These are phyloP conservation scores for Pogoniulus pusillus DNA, from an alignment of 2,797 vertebrate genomes.

Conservation along the genomic window DNA sequence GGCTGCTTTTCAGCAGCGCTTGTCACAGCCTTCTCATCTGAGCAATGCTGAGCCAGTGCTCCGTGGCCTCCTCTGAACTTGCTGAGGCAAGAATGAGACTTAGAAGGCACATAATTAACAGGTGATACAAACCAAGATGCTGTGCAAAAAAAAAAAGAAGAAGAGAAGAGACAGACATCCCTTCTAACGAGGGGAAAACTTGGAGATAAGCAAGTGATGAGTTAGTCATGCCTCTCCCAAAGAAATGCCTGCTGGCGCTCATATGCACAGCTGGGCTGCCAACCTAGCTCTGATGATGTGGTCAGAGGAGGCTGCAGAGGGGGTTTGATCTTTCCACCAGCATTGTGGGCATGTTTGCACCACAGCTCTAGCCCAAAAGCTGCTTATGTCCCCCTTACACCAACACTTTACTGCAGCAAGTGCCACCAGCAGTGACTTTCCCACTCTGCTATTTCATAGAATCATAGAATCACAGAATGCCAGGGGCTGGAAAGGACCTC, in stretches of 20 bases:
- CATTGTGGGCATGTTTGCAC: background rate
- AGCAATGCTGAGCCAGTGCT: background rate
- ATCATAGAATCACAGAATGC: too few species aligned
- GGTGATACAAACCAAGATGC: background rate
- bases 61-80: background rate
- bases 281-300: fast-evolving
- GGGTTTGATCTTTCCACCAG: background rate
- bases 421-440: background rate
- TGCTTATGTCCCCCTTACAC: background rate
- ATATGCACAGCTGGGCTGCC: background rate
- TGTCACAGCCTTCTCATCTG: background rate
- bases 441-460: background rate
- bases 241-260: background rate
- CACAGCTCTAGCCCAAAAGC: background rate
- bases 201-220: background rate
- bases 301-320: background rate
- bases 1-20: conserved; percentile 12
- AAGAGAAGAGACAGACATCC: background rate
- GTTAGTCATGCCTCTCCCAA: background rate
- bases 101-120: background rate
- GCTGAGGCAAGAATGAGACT: background rate
- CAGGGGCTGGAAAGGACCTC: too few species aligned
- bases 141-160: background rate
- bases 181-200: background rate
- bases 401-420: background rate